phyloP scores from a whole-genome alignment of 2,113 vertebrate species.

The Peromyscus californicus region DNA sequence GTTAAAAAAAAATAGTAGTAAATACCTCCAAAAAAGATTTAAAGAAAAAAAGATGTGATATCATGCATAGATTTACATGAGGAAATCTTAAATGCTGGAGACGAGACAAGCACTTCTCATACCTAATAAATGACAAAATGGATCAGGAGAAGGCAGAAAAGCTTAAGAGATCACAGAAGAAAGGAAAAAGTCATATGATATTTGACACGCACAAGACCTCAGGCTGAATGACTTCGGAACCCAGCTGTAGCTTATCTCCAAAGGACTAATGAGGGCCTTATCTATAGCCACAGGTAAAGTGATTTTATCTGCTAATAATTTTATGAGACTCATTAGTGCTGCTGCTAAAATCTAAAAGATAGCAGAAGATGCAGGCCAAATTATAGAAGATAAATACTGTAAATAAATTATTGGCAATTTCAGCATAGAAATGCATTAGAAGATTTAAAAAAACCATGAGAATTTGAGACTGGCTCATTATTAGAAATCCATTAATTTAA shows the following conservation, averaged over 20 bases:
- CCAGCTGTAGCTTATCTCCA: constrained; percentile 3
- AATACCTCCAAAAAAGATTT: neutral
- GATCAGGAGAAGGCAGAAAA: neutral
- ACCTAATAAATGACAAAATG: constrained; percentile 16
- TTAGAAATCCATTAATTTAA: neutral
- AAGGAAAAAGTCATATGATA: constrained; percentile 48
- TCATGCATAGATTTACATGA: neutral
- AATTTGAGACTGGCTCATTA: neutral
- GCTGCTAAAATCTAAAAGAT: constrained; percentile 61
- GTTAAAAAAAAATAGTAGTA: too few relatives aligned
- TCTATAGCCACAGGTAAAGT: constrained; percentile 53
- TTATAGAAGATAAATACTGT: neutral
- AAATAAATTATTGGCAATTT: constrained; percentile 37
- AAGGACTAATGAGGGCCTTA: constrained; percentile 45
- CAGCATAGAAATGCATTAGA: neutral
- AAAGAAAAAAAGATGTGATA: neutral
- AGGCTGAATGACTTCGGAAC: constrained; percentile 5
- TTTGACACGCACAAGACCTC: constrained; percentile 6
- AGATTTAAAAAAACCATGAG: neutral
- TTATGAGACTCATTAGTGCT: constrained; percentile 50
- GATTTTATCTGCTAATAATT: constrained; percentile 32
- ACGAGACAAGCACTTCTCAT: neutral
- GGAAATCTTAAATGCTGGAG: constrained; percentile 42
- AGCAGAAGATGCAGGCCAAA: neutral
- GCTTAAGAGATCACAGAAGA: neutral